Percentiles rank a stretch among this genome's conserved stretches.
Conservation (phyloP, 2,113 vertebrate genomes). For the Dunckerocampus dactyliophorus region DNA sequence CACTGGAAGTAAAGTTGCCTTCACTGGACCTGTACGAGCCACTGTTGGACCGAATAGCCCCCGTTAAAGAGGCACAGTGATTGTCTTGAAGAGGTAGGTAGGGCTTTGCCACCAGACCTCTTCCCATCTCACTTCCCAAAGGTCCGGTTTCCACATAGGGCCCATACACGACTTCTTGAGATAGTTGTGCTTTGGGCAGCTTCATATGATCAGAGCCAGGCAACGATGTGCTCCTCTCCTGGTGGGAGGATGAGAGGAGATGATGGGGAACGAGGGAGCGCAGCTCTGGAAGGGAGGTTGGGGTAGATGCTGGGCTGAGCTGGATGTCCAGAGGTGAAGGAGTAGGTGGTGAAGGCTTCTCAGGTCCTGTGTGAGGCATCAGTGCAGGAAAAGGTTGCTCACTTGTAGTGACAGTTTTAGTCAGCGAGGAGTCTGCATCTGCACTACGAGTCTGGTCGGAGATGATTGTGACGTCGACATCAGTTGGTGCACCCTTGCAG, state of each 20-base stretch:
- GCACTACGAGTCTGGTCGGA: constrained; percentile 32
- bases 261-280: constrained; percentile 68
- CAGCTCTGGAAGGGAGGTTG: constrained; percentile 70
- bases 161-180: constrained; percentile 53
- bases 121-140: constrained; percentile 40
- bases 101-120: constrained; percentile 29
- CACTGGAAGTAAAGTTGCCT: constrained; percentile 85
- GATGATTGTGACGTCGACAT: constrained; percentile 17
- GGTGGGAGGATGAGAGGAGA: constrained; percentile 42
- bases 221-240: constrained; percentile 58
- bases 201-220: constrained; percentile 59
- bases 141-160: constrained; percentile 49
- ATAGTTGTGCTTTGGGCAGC: constrained; percentile 58
- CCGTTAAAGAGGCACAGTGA: constrained; percentile 60
- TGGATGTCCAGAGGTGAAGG: constrained; percentile 46
- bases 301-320: constrained; percentile 58
- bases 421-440: constrained; percentile 32
- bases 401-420: constrained; percentile 47
- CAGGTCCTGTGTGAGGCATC: constrained; percentile 40
- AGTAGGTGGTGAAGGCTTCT: constrained; percentile 39
- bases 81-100: constrained; percentile 67
- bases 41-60: constrained; percentile 51
- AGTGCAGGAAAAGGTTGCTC: constrained; percentile 65
- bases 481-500: constrained; percentile 54
- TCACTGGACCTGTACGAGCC: constrained; percentile 69